These are phyloP conservation scores for Papilio protenor DNA, from an alignment of 2,888 invertebrate genomes.

Conservation along the genomic window DNA sequence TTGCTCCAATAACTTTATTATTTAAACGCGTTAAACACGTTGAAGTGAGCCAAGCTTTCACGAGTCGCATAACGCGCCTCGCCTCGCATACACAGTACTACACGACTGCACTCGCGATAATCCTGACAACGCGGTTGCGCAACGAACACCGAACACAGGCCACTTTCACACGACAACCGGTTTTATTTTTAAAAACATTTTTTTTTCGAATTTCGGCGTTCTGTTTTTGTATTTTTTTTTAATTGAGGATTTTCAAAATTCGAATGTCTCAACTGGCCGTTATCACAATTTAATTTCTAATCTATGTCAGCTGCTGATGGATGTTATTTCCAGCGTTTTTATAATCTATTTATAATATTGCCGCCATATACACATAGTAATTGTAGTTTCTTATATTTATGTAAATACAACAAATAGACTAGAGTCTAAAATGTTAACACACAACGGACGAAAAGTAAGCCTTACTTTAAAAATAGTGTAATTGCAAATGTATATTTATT, in stretches of 20 bases:
- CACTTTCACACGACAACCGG: slow-evolving; percentile 42
- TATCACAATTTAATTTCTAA: background rate
- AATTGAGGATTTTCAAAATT: background rate
- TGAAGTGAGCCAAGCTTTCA: slow-evolving; percentile 41
- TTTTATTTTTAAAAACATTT: slow-evolving; percentile 18
- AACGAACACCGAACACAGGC: slow-evolving; percentile 34
- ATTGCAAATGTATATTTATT: background rate
- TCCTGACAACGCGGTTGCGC: slow-evolving; percentile 40
- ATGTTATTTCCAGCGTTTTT: background rate
- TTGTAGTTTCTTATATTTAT: background rate
- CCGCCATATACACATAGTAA: background rate
- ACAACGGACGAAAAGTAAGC: background rate
- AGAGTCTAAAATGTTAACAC: background rate
- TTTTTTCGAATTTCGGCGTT: background rate
- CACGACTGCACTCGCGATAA: slow-evolving; percentile 27
- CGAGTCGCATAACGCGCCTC: slow-evolving; percentile 35
- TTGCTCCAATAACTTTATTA: slow-evolving; percentile 37
- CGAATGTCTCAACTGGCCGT: background rate
- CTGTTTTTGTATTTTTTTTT: background rate
- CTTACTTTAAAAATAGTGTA: background rate
- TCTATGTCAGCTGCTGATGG: background rate
- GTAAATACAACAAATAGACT: background rate
- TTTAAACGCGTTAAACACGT: slow-evolving; percentile 41
- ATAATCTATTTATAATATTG: background rate
- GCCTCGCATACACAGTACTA: slow-evolving; percentile 29